Conservation (phyloP, 2,113 vertebrate genomes). For the Isichthys henryi region DNA sequence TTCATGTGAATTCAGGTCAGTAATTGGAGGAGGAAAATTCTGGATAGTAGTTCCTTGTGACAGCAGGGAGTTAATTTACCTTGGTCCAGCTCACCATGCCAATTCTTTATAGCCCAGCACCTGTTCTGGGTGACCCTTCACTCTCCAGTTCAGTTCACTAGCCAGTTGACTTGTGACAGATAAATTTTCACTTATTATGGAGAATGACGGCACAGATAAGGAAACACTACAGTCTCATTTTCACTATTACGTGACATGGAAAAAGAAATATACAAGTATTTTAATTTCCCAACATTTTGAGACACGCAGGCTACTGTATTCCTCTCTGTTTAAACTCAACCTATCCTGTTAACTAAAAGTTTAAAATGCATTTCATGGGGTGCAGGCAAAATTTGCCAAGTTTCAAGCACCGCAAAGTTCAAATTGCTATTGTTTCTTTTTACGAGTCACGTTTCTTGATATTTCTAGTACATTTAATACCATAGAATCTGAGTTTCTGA, state of each 20-base stretch:
- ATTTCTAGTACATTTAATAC: background rate
- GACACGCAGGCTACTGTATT: background rate
- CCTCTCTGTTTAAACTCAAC: background rate
- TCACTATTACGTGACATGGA: background rate
- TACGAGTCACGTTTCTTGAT: background rate
- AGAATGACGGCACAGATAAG: background rate
- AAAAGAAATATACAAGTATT: background rate
- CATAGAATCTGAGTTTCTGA: background rate
- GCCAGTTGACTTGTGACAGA: background rate
- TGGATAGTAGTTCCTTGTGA: background rate
- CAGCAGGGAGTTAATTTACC: background rate
- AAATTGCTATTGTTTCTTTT: background rate
- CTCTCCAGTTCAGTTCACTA: background rate
- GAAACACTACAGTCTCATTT: background rate
- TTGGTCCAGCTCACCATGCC: background rate
- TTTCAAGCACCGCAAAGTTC: background rate
- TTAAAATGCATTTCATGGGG: background rate
- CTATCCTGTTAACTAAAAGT: background rate
- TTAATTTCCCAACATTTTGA: background rate
- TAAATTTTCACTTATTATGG: background rate
- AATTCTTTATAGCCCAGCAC: background rate
- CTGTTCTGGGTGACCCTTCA: background rate
- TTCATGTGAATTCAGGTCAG: conserved; percentile 5
- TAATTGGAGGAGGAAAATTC: background rate
- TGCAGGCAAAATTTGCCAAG: background rate